Evolutionary conservation across 2,113 vertebrate species (phyloP).

Genomic region (Pterophyllum scalare): DNA sequence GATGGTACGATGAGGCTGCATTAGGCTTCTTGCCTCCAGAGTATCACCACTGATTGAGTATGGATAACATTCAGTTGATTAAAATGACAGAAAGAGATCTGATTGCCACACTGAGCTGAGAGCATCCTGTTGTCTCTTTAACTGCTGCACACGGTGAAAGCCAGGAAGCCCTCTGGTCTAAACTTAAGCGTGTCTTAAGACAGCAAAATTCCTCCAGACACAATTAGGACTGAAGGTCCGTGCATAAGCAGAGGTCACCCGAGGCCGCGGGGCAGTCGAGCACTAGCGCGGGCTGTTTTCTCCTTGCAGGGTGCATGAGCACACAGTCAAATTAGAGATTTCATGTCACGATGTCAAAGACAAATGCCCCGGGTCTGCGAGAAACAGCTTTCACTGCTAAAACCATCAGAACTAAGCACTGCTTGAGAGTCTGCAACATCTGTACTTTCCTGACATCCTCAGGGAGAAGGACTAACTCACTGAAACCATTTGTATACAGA

Average conservation of each 20-base stretch:
- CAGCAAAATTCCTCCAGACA: slow-evolving; percentile 69
- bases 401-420: slow-evolving; percentile 19
- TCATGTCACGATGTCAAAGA: slow-evolving; percentile 79
- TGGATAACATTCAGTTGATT: background rate
- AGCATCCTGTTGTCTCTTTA: slow-evolving; percentile 13
- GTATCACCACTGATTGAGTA: background rate
- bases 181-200: slow-evolving; percentile 56
- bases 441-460: slow-evolving; percentile 19
- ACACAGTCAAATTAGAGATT: slow-evolving; percentile 78
- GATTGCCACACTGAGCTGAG: background rate
- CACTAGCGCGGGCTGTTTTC: slow-evolving; percentile 46
- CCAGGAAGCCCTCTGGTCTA: slow-evolving; percentile 33
- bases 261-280: slow-evolving; percentile 55
- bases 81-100: background rate
- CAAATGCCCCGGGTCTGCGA: slow-evolving; percentile 49
- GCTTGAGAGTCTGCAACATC: slow-evolving; percentile 44
- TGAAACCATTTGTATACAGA: background rate
- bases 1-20: background rate
- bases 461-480: background rate
- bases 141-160: background rate
- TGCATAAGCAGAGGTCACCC: slow-evolving; percentile 73
- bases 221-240: slow-evolving; percentile 68
- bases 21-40: background rate
- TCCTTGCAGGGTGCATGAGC: slow-evolving; percentile 73
- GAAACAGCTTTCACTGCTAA: slow-evolving; percentile 57